Conservation (phyloP, 1,140 invertebrate species). For the Drosophila saltans region DNA sequence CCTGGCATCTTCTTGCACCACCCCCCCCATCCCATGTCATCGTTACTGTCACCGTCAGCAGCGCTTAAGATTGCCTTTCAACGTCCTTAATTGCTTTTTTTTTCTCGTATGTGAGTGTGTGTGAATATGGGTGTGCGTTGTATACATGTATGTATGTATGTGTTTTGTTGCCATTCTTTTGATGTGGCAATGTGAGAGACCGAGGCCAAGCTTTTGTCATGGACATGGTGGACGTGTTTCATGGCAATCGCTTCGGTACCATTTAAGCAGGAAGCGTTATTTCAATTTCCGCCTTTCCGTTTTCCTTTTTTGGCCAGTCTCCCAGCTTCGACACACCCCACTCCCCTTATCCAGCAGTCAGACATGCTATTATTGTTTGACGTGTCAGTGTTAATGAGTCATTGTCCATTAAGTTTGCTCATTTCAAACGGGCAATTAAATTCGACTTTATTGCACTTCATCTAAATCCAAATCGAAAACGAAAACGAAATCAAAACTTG, state of each 20-base stretch:
- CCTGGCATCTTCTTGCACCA: background rate
- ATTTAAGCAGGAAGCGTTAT: constrained; percentile 76
- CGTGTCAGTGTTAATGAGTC: constrained; percentile 82
- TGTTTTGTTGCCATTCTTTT: constrained; percentile 61
- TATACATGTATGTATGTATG: constrained; percentile 21
- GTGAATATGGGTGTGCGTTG: constrained; percentile 29
- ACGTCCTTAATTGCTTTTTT: constrained; percentile 82
- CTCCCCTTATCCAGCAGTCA: constrained; percentile 28
- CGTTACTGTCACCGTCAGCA: constrained; percentile 74
- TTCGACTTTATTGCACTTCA: constrained; percentile 80
- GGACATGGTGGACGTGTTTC: constrained; percentile 48
- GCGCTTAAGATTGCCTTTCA: constrained; percentile 81
- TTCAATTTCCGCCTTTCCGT: constrained; percentile 79
- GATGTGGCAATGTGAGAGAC: constrained; percentile 56
- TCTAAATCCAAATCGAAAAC: constrained; percentile 31
- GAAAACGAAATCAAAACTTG: constrained; percentile 2
- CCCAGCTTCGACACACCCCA: background rate
- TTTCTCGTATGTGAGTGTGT: constrained; percentile 32
- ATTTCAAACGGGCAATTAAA: constrained; percentile 82
- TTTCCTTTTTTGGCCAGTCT: constrained; percentile 18
- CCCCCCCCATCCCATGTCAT: constrained; percentile 34
- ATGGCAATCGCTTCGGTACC: constrained; percentile 35
- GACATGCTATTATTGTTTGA: constrained; percentile 79
- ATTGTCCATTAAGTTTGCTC: constrained; percentile 82
- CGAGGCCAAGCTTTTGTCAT: constrained; percentile 72